These are phyloP conservation scores for Eupithecia abbreviata DNA, from an alignment of 2,888 invertebrate genomes.

Conservation along the genomic window DNA sequence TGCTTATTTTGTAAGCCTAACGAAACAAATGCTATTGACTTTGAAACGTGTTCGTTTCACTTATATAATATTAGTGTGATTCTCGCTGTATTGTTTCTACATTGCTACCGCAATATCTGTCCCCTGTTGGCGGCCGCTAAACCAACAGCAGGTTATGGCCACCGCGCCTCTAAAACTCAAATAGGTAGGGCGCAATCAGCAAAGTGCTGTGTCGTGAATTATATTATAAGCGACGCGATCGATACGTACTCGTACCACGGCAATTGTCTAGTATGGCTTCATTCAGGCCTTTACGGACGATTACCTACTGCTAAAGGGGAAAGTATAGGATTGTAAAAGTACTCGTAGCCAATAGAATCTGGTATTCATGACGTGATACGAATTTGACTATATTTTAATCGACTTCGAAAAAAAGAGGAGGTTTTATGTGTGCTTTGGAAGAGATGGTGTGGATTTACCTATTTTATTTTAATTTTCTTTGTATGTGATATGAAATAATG, in stretches of 20 bases:
- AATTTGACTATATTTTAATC: neutral
- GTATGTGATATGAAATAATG: too few relatives aligned
- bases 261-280: slow-evolving; percentile 33
- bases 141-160: slow-evolving; percentile 41
- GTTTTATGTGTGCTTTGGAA: too few relatives aligned
- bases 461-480: too few relatives aligned
- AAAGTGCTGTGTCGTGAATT: slow-evolving; percentile 42
- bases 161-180: slow-evolving; percentile 48
- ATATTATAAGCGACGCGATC: slow-evolving; percentile 30
- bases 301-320: neutral
- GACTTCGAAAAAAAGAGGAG: too few relatives aligned
- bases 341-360: neutral
- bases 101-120: neutral
- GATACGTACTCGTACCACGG: slow-evolving; percentile 23
- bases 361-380: neutral
- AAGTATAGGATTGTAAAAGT: neutral
- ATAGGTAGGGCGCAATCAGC: slow-evolving; percentile 48
- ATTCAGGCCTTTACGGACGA: slow-evolving; percentile 14
- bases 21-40: too few relatives aligned
- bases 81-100: neutral
- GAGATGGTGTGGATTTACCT: too few relatives aligned
- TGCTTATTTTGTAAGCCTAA: too few relatives aligned
- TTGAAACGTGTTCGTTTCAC: too few relatives aligned
- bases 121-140: slow-evolving; percentile 31
- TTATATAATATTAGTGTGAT: too few relatives aligned